Evolutionary conservation across 2,113 vertebrate species (phyloP), one percentile per base, ranked within the genome.

Genomic region (Ptychochromis oligacanthus): DNA sequence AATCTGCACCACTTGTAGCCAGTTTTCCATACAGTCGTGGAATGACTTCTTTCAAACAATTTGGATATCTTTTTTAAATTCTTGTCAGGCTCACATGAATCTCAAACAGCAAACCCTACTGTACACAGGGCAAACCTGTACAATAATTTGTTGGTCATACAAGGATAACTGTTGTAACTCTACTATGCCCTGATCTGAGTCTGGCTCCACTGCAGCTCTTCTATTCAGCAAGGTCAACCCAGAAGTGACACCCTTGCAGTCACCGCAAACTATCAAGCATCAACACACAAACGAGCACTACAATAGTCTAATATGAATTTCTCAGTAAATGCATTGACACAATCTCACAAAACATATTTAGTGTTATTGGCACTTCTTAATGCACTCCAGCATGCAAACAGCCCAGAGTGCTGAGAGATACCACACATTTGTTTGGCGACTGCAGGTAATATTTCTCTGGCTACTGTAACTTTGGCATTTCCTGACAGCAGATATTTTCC

Each of bases 201-300:
- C 58, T 54, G 77, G 18, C 74, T 75, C 59, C 40, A 75, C 1
- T 61, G 38, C 80, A 81, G 61, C 22, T 75, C 26, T 75, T 80
- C 64, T 49, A 67, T 60, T 83, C 22, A 80, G 56, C 54, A 80
- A 83, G 38, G 49, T 80, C 83, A 67, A 49, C 34, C 54, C 58
- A 67, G 28, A 58, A 80, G 74, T 38, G 80, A 75, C 78, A 79
- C n/a, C n/a, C 64, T 80, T 17, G 59, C 62, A 85, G 36, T 84
- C 43, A 57, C 14, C 0, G 6, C 61, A 79, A 31, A 56, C 43
- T 49, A 75, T 52, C 54, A 52, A 57, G 64, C 57, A 31, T 72
- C 78, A 81, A 43, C 74, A 26, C 10, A 28, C 79, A 70, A 55
- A 13, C 26, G 61, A 46, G 28, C 17, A n/a, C 22, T 10, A 49